Conservation (phyloP, 2,797 vertebrate species). For the Echeneis naucrates region DNA sequence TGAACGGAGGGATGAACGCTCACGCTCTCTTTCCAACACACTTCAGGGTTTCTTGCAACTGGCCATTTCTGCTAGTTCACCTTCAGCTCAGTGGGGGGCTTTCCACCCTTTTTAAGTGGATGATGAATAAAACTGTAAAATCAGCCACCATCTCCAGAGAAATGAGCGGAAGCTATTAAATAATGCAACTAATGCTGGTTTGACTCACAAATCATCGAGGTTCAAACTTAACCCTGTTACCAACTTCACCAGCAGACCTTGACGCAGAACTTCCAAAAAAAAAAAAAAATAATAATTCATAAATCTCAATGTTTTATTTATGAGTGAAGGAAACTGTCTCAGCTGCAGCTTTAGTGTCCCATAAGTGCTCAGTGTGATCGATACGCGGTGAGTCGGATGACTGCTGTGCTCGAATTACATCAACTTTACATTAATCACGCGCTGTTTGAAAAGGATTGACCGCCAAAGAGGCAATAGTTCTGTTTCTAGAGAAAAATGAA, state of each 20-base stretch:
- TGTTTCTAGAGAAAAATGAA: not conserved
- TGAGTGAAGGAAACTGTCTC: not conserved
- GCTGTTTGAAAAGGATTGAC: not conserved
- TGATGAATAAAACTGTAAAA: too few species aligned
- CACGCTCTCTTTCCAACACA: too few species aligned
- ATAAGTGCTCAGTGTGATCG: constrained; percentile 6
- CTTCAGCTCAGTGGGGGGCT: too few species aligned
- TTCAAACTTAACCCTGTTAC: not conserved
- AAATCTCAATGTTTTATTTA: constrained; percentile 4
- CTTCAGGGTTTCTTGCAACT: too few species aligned
- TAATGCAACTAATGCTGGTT: too few species aligned
- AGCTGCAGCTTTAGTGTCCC: constrained; percentile 14
- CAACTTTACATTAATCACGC: constrained; percentile 24
- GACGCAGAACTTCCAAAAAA: not conserved
- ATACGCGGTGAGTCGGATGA: constrained; percentile 12
- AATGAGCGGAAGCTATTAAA: too few species aligned
- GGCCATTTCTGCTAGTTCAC: too few species aligned
- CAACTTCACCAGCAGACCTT: not conserved
- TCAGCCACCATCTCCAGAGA: not conserved
- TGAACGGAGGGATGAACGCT: too few species aligned
- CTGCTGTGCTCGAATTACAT: constrained; percentile 19
- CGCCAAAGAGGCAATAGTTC: not conserved
- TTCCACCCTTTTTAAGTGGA: too few species aligned
- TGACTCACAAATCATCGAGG: not conserved
- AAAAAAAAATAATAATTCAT: too few species aligned